phyloP scores from a whole-genome alignment of 2,797 vertebrate species.

The Syndactyla subalaris region DNA sequence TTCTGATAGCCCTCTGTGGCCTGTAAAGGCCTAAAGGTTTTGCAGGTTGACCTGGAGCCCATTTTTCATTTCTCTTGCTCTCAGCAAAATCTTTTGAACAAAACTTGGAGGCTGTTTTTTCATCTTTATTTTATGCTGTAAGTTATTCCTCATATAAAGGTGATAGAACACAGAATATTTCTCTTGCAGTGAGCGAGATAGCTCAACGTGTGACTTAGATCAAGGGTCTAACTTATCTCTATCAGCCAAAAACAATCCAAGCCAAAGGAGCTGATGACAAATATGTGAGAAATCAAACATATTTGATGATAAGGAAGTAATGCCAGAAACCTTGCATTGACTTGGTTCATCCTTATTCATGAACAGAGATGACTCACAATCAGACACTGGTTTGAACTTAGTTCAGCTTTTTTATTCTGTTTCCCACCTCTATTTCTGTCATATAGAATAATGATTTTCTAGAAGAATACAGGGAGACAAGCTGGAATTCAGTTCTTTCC shows the following conservation, averaged over 20 bases:
- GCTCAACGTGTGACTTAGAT: slow-evolving; percentile 20
- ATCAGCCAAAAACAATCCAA: slow-evolving; percentile 43
- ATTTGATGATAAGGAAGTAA: slow-evolving; percentile 60
- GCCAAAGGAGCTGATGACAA: slow-evolving; percentile 52
- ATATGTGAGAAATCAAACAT: slow-evolving; percentile 64
- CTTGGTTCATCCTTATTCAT: slow-evolving; percentile 70
- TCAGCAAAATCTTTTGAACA: background rate
- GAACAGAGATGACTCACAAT: slow-evolving; percentile 60
- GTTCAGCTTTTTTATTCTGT: slow-evolving; percentile 54
- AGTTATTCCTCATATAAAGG: background rate
- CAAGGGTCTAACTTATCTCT: slow-evolving; percentile 16
- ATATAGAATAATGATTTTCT: background rate
- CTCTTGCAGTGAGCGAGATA: background rate
- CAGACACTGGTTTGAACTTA: slow-evolving; percentile 55
- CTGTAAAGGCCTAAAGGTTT: background rate
- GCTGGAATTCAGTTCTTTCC: background rate
- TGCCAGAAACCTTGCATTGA: slow-evolving; percentile 57
- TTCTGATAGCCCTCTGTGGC: background rate
- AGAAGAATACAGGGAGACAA: background rate
- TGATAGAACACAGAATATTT: background rate
- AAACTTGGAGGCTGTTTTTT: background rate
- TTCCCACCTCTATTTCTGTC: slow-evolving; percentile 63
- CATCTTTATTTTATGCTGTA: background rate
- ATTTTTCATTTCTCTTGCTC: background rate
- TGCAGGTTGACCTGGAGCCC: background rate